These are phyloP conservation scores for Epizoanthus stellaris DNA, from an alignment of 92 coral and sea anemone genomes.

Conservation along the genomic window DNA sequence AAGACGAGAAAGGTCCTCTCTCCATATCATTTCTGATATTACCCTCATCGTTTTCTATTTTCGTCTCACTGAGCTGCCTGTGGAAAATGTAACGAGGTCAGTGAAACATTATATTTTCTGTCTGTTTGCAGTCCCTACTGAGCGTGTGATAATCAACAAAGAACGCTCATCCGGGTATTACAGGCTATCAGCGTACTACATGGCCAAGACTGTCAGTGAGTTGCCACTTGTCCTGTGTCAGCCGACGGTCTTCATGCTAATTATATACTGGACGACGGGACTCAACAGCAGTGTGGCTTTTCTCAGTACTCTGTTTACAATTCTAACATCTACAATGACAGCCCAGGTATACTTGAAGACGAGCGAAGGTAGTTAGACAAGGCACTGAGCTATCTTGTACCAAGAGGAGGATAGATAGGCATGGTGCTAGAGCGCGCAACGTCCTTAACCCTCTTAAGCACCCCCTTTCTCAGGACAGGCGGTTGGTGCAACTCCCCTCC, in stretches of 20 bases:
- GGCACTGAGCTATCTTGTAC: too few species aligned
- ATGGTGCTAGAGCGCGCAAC: too few species aligned
- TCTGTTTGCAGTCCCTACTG: conserved; percentile 73
- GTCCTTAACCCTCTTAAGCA: too few species aligned
- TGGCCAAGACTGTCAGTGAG: conserved; percentile 87
- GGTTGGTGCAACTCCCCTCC: too few species aligned
- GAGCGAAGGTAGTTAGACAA: too few species aligned
- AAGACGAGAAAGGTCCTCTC: too few species aligned
- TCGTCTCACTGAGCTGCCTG: too few species aligned
- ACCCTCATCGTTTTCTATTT: background rate
- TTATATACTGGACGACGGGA: conserved; percentile 88
- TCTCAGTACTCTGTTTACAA: conserved; percentile 55
- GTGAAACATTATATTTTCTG: too few species aligned
- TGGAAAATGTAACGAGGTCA: too few species aligned
- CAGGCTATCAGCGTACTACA: conserved; percentile 91
- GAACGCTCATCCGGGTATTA: conserved; percentile 93
- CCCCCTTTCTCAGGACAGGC: too few species aligned
- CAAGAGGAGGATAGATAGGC: too few species aligned
- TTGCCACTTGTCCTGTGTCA: conserved; percentile 84
- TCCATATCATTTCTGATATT: background rate
- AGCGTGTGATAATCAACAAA: conserved; percentile 84
- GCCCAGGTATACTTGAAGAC: conserved; percentile 71
- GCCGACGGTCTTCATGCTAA: conserved; percentile 66
- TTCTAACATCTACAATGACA: conserved; percentile 65
- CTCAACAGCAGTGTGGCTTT: conserved; percentile 88